Conservation (phyloP, 1,140 invertebrate genomes). For the Caenorhabditis brenneri region DNA sequence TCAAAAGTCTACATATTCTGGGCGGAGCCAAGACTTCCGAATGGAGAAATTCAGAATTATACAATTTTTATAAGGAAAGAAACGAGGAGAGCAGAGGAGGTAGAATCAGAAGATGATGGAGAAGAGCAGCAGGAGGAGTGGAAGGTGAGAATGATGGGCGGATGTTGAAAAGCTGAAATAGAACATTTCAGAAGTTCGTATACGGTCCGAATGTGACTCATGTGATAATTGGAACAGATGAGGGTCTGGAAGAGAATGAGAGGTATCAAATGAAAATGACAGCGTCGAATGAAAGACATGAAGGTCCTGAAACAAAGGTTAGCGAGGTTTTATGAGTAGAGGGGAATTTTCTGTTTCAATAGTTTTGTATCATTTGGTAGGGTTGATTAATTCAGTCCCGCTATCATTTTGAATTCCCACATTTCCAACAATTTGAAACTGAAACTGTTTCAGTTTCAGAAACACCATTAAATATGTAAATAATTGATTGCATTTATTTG, state of each 20-base stretch:
- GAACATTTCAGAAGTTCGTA: background rate
- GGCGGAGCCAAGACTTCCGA: conserved; percentile 30
- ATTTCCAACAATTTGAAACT: too few relatives aligned
- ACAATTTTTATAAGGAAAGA: conserved; percentile 10
- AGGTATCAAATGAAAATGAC: conserved; percentile 35
- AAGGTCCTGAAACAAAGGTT: conserved; percentile 15
- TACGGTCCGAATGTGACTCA: background rate
- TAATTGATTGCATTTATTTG: too few relatives aligned
- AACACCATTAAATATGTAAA: too few relatives aligned
- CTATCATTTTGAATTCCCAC: too few relatives aligned
- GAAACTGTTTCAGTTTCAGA: too few relatives aligned
- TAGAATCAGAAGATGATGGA: background rate
- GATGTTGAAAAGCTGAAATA: background rate
- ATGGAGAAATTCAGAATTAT: conserved; percentile 15
- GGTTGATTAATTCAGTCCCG: too few relatives aligned
- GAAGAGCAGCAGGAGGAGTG: background rate
- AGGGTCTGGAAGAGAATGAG: conserved; percentile 9
- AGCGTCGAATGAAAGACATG: conserved; percentile 21
- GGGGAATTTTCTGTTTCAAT: too few relatives aligned
- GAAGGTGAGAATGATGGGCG: background rate
- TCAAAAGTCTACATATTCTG: conserved; percentile 23
- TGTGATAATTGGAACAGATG: background rate
- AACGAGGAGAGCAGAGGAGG: too few relatives aligned
- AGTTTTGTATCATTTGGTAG: too few relatives aligned
- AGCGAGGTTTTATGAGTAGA: background rate